Percentiles rank a stretch among this genome's conserved stretches.
phyloP scores from a whole-genome alignment of 2,113 vertebrate species.

The Zosterops japonicus region DNA sequence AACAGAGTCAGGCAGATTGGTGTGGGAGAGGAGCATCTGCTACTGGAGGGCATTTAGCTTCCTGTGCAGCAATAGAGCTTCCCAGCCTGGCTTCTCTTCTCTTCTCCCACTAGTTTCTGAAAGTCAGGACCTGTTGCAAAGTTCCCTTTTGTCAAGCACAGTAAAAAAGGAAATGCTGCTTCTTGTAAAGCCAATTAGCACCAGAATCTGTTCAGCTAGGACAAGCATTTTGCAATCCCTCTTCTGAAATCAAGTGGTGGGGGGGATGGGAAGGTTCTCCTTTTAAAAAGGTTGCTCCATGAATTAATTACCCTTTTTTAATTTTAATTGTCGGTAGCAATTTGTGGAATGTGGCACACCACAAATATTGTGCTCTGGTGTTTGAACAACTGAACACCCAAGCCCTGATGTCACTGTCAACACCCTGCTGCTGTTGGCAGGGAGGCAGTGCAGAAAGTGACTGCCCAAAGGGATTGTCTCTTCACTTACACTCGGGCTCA shows the following conservation, averaged over 20 bases:
- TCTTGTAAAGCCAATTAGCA: neutral
- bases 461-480: neutral
- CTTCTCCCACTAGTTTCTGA: neutral
- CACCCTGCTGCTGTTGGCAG: neutral
- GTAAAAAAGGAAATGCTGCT: neutral
- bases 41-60: neutral
- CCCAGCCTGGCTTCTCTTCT: neutral
- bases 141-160: neutral
- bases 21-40: constrained; percentile 8
- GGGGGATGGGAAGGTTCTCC: neutral
- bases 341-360: neutral
- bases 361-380: neutral
- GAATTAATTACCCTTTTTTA: neutral
- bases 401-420: neutral
- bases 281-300: neutral
- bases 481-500: neutral
- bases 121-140: constrained; percentile 8
- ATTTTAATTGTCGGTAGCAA: neutral
- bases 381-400: neutral
- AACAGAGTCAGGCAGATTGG: neutral
- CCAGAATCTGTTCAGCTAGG: neutral
- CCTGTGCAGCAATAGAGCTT: neutral
- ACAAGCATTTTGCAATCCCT: neutral
- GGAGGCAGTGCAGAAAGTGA: neutral
- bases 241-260: neutral